Percentiles rank a stretch among this genome's conserved stretches.
Evolutionary conservation across 2,113 vertebrate genomes (phyloP).

Genomic region (Calyptommatus sinebrachiatus): DNA sequence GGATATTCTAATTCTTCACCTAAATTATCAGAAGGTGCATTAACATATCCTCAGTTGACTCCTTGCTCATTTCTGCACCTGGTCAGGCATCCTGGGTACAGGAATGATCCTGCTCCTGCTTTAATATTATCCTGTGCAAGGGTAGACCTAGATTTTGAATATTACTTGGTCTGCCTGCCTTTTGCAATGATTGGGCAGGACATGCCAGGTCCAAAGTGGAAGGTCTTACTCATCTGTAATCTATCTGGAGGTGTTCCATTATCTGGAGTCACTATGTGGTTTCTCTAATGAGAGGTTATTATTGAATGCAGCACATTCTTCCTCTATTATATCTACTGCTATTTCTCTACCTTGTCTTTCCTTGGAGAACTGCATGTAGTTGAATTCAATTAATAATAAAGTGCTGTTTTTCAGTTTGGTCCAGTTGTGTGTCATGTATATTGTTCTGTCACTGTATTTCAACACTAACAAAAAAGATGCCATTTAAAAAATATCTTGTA

Average conservation of each 20-base stretch:
- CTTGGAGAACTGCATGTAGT: conserved; percentile 1
- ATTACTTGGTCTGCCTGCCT: too few species aligned
- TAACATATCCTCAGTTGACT: not conserved
- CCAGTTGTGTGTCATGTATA: not conserved
- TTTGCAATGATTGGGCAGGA: not conserved
- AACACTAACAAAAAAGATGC: not conserved
- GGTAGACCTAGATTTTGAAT: not conserved
- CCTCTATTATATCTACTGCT: not conserved
- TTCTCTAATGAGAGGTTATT: too few species aligned
- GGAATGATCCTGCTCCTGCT: not conserved
- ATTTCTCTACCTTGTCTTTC: not conserved
- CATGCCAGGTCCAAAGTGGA: not conserved
- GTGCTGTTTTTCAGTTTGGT: not conserved
- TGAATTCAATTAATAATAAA: not conserved
- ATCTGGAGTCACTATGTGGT: not conserved
- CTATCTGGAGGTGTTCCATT: not conserved
- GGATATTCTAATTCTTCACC: not conserved
- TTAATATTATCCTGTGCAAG: not conserved
- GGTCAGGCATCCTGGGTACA: too few species aligned
- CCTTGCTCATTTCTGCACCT: not conserved
- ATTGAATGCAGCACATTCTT: not conserved
- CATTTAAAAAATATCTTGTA: fast-evolving
- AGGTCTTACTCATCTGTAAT: not conserved
- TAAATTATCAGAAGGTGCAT: not conserved
- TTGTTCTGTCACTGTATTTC: not conserved